phyloP scores from a whole-genome alignment of 2,888 invertebrate genomes.

The Callimorpha dominula region DNA sequence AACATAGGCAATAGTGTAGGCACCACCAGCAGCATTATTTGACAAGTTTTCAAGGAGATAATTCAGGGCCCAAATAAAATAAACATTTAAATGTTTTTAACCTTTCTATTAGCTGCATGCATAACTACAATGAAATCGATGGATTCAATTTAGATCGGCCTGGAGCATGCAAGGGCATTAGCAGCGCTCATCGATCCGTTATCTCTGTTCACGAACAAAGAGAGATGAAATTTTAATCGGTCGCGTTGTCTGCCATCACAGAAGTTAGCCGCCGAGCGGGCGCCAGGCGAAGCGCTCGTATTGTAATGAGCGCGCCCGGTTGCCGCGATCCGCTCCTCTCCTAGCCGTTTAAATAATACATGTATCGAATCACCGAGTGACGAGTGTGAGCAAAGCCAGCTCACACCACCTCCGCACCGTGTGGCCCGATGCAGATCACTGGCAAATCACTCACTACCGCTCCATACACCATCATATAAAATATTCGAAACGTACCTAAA shows the following conservation, averaged over 20 bases:
- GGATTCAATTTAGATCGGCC: conserved; percentile 74
- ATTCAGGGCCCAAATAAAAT: background rate
- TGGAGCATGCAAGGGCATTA: conserved; percentile 69
- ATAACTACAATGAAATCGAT: conserved; percentile 58
- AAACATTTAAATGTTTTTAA: background rate
- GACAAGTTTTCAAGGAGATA: background rate
- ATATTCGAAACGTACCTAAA: no score
- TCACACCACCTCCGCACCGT: conserved; percentile 26
- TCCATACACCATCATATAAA: conserved; percentile 43
- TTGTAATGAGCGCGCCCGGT: conserved; percentile 71
- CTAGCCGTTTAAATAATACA: conserved; percentile 66
- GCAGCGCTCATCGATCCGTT: conserved; percentile 77
- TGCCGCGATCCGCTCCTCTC: conserved; percentile 44
- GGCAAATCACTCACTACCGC: conserved; percentile 57
- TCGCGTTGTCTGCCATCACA: conserved; percentile 74
- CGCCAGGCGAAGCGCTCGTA: conserved; percentile 62
- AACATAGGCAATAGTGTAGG: no score
- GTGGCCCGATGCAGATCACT: conserved; percentile 27
- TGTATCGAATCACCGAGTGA: conserved; percentile 37
- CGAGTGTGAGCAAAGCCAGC: conserved; percentile 14
- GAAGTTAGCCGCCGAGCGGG: conserved; percentile 72
- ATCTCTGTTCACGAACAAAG: conserved; percentile 78
- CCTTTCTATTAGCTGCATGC: conserved; percentile 26
- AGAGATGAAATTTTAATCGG: conserved; percentile 85
- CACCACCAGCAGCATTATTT: no score